Conservation (phyloP, 1,140 invertebrate genomes). For the Trichonephila inaurata region DNA sequence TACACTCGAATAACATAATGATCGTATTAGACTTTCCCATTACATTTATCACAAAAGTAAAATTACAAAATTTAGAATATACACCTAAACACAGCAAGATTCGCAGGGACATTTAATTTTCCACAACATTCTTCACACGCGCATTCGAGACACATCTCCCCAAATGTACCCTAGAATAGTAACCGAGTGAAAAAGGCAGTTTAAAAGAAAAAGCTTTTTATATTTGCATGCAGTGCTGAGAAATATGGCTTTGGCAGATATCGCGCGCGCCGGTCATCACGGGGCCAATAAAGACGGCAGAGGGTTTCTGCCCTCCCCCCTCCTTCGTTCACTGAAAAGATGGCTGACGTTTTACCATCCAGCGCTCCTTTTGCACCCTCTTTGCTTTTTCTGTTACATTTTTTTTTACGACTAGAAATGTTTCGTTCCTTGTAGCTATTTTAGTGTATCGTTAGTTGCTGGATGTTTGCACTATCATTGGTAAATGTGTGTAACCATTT, state of each 20-base stretch:
- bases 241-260: constrained; percentile 50
- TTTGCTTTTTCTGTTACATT: background rate
- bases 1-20: no score
- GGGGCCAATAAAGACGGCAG: constrained; percentile 37
- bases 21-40: no score
- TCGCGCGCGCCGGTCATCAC: constrained; percentile 17
- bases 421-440: background rate
- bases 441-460: background rate
- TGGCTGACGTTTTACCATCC: constrained; percentile 29
- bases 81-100: constrained; percentile 5
- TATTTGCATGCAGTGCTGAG: constrained; percentile 37
- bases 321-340: background rate
- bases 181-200: background rate
- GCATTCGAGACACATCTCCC: background rate
- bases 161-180: background rate
- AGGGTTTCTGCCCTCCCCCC: background rate
- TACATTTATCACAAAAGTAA: no score
- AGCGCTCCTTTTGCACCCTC: background rate
- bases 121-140: background rate
- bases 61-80: background rate
- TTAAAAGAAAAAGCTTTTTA: constrained; percentile 24
- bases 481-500: background rate
- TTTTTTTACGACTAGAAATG: constrained; percentile 8
- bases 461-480: background rate
- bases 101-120: constrained; percentile 8